Evolutionary conservation across 2,113 vertebrate species (phyloP).

Genomic region (Trichomycterus rosablanca): DNA sequence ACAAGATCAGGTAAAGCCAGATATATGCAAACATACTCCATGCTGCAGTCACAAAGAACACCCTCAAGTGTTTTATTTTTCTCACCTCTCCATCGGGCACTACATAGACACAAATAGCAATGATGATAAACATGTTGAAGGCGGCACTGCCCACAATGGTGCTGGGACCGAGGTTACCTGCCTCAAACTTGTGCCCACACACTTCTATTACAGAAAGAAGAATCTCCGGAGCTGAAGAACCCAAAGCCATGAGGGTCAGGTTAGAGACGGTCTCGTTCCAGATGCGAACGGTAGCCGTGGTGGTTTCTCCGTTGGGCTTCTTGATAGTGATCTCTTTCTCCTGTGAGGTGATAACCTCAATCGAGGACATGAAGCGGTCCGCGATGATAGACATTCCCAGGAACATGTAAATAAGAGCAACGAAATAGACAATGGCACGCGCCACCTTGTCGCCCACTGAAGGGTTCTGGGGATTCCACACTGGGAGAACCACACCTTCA

Average conservation of each 20-base stretch:
- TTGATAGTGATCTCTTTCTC: constrained; percentile 79
- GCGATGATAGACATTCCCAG: constrained; percentile 82
- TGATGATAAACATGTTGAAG: constrained; percentile 84
- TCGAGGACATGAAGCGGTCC: constrained; percentile 83
- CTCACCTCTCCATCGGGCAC: constrained; percentile 75
- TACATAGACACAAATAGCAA: constrained; percentile 75
- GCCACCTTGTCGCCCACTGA: constrained; percentile 79
- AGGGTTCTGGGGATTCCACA: constrained; percentile 80
- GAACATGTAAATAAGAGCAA: constrained; percentile 81
- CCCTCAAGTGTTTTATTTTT: constrained; percentile 75
- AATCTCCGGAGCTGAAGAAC: constrained; percentile 79
- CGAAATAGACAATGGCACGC: constrained; percentile 79
- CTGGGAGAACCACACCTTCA: constrained; percentile 74
- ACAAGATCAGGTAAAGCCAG: constrained; percentile 80
- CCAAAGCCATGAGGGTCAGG: constrained; percentile 79
- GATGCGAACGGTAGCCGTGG: constrained; percentile 72
- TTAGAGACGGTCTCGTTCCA: constrained; percentile 85
- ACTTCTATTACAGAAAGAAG: constrained; percentile 80
- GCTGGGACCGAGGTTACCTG: constrained; percentile 74
- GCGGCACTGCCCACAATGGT: constrained; percentile 81
- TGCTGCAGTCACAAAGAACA: constrained; percentile 77
- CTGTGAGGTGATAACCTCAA: constrained; percentile 82
- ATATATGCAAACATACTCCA: constrained; percentile 82
- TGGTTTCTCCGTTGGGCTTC: constrained; percentile 76
- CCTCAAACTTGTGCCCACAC: constrained; percentile 73